Evolutionary conservation across 1,140 invertebrate genomes (phyloP).

Genomic region (Musca vetustissima): DNA sequence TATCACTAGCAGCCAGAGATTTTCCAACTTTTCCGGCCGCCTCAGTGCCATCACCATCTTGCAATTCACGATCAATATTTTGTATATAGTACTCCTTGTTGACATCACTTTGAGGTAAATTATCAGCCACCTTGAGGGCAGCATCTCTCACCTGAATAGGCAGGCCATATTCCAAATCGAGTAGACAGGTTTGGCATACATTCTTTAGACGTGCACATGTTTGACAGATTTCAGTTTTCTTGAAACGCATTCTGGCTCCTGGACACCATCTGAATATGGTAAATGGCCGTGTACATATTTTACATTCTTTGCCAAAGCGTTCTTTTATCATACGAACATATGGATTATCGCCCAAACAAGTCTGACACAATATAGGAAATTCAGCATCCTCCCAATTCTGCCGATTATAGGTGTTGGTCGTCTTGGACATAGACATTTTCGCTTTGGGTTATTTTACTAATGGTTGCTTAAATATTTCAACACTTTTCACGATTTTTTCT

Average conservation of each 20-base stretch:
- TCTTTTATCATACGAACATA: slow-evolving; percentile 99
- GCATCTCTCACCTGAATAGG: slow-evolving; percentile 95
- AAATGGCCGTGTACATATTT: slow-evolving; percentile 97
- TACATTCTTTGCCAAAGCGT: slow-evolving; percentile 97
- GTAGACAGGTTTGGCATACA: slow-evolving; percentile 97
- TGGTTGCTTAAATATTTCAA: not conserved
- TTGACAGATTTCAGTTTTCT: slow-evolving; percentile 99
- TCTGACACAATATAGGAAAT: slow-evolving; percentile 98
- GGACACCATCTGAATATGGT: slow-evolving; percentile 99
- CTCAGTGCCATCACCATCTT: slow-evolving; percentile 64
- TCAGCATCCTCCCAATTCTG: slow-evolving; percentile 99
- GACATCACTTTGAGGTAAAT: slow-evolving; percentile 94
- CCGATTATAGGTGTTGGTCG: slow-evolving; percentile 95
- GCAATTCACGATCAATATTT: slow-evolving; percentile 75
- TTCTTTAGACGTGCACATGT: slow-evolving; percentile 98
- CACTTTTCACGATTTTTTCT: not conserved
- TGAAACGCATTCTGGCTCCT: slow-evolving; percentile 97
- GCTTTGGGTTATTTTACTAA: not conserved
- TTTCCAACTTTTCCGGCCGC: slow-evolving; percentile 70
- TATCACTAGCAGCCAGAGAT: slow-evolving; percentile 80
- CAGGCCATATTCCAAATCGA: slow-evolving; percentile 96
- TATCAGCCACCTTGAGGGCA: slow-evolving; percentile 92
- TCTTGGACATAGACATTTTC: slow-evolving; percentile 91
- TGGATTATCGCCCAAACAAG: slow-evolving; percentile 98
- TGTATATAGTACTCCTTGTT: slow-evolving; percentile 99